These are phyloP conservation scores for Gymnocephalus cernua DNA, from an alignment of 2,113 vertebrate species.

Conservation along the genomic window DNA sequence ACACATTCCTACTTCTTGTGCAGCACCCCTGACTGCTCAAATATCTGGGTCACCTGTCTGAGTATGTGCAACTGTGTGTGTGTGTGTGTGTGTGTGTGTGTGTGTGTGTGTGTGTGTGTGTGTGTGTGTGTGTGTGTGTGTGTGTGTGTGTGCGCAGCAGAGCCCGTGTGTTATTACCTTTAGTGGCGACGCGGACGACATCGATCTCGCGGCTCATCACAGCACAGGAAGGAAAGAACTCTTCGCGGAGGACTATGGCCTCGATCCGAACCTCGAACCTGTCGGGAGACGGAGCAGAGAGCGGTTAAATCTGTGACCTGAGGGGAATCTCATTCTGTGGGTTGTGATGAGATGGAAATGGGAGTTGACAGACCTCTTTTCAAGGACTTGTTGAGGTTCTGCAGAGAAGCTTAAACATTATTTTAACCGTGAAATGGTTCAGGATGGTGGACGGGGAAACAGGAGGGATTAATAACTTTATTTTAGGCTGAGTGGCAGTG, in stretches of 20 bases:
- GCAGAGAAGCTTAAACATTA: not conserved
- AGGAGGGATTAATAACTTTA: not conserved
- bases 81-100: conserved; percentile 17
- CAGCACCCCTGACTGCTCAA: conserved; percentile 46
- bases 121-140: conserved; percentile 13
- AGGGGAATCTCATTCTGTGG: not conserved
- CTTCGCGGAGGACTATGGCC: conserved; percentile 94
- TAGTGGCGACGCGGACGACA: conserved; percentile 88
- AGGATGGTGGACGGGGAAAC: not conserved
- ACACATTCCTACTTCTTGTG: conserved; percentile 32
- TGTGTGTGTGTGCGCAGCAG: not conserved
- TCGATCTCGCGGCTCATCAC: conserved; percentile 90
- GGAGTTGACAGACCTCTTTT: not conserved
- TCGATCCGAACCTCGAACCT: conserved; percentile 95
- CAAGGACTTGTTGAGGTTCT: not conserved
- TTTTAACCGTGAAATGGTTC: not conserved
- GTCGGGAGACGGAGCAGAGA: conserved; percentile 56
- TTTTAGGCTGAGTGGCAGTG: not conserved
- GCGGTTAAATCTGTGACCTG: not conserved
- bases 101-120: conserved; percentile 16
- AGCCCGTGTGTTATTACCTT: conserved; percentile 85
- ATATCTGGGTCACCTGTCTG: conserved; percentile 67
- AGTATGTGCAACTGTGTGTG: not conserved
- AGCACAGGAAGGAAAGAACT: conserved; percentile 91
- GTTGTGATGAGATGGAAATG: not conserved